phyloP scores from a whole-genome alignment of 2,113 vertebrate genomes.

The Grus americana region DNA sequence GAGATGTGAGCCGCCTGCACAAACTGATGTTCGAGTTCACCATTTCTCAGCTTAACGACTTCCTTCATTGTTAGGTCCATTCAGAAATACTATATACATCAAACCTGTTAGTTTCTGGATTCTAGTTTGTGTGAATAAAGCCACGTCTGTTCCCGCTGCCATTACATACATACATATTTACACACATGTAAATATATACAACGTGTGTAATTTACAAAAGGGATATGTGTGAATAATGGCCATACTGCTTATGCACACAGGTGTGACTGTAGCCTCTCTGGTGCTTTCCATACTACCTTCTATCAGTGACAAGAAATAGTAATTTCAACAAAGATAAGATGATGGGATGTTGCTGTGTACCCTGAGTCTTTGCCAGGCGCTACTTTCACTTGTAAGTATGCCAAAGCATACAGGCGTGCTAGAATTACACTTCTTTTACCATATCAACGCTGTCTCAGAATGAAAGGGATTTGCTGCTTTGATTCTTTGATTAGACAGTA shows the following conservation, averaged over 20 bases:
- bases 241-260: background rate
- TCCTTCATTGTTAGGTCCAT: background rate
- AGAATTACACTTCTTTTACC: background rate
- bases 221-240: background rate
- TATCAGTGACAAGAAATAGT: background rate
- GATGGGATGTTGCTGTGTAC: background rate
- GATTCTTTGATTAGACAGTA: background rate
- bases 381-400: background rate
- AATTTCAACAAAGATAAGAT: background rate
- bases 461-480: background rate
- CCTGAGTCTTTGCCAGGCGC: background rate
- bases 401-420: background rate
- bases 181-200: background rate
- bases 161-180: background rate
- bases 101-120: background rate
- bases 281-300: background rate
- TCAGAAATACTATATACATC: background rate
- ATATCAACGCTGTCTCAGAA: background rate
- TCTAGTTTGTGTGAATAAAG: background rate
- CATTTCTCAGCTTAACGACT: background rate
- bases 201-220: too few relatives aligned
- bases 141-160: background rate
- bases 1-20: background rate
- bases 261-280: background rate
- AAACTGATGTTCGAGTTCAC: background rate